Percentiles rank a stretch among this genome's conserved stretches.
Evolutionary conservation across 2,113 vertebrate species (phyloP).

Genomic region (Motacilla alba): DNA sequence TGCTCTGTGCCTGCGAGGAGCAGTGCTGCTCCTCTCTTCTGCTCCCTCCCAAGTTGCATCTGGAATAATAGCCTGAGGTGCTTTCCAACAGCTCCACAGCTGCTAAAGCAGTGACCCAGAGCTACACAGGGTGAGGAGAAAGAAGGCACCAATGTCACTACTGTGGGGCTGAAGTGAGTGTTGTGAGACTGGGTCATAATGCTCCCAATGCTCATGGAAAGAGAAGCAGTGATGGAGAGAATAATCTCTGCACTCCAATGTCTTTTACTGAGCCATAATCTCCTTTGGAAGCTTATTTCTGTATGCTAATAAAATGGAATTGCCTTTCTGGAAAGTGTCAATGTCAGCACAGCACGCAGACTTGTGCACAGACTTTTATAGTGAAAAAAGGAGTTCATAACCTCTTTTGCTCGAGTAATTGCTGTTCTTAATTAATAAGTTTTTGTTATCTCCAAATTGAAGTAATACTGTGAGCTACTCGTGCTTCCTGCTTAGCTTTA

Average conservation of each 20-base stretch:
- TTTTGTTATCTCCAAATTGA: conserved; percentile 43
- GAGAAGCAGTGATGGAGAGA: neutral
- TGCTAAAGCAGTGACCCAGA: neutral
- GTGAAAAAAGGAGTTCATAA: neutral
- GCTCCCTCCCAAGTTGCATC: neutral
- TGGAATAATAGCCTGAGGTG: fast-evolving
- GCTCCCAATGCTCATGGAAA: neutral
- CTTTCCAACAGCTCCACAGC: neutral
- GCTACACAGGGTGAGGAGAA: neutral
- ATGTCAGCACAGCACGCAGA: neutral
- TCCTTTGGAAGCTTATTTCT: neutral
- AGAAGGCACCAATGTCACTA: fast-evolving
- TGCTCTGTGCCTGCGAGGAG: neutral
- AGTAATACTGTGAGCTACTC: conserved; percentile 20
- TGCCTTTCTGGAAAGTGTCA: neutral
- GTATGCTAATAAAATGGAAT: neutral
- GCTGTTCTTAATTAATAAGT: conserved; percentile 60
- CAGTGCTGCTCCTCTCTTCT: neutral
- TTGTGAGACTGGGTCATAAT: neutral
- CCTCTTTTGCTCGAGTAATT: conserved; percentile 1
- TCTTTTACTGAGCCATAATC: neutral
- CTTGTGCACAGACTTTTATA: neutral
- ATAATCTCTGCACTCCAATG: neutral
- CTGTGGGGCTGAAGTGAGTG: neutral
- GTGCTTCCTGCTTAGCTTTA: neutral